These are phyloP conservation scores for Epirrhoe alternata DNA, from an alignment of 2,888 invertebrate species.

Conservation along the genomic window DNA sequence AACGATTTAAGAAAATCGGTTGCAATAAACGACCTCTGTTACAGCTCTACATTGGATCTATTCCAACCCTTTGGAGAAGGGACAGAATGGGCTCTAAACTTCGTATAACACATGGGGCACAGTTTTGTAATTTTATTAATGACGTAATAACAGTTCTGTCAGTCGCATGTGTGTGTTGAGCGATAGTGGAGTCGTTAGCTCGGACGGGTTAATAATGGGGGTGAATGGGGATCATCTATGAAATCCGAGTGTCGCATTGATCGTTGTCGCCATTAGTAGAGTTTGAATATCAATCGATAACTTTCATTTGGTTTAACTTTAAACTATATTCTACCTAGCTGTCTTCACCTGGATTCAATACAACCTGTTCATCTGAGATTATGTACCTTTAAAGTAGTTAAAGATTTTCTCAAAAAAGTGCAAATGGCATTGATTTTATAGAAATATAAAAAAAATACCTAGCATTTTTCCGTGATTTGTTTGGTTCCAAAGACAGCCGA, in stretches of 20 bases:
- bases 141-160: conserved; percentile 85
- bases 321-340: neutral
- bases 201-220: conserved; percentile 81
- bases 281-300: conserved; percentile 26
- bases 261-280: conserved; percentile 38
- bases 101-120: conserved; percentile 74
- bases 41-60: conserved; percentile 27
- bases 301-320: neutral
- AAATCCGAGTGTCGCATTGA: conserved; percentile 61
- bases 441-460: too few relatives aligned
- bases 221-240: conserved; percentile 75
- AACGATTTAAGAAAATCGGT: conserved; percentile 7
- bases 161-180: conserved; percentile 82
- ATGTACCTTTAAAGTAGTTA: too few relatives aligned
- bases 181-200: conserved; percentile 83
- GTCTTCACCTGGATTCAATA: too few relatives aligned
- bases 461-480: too few relatives aligned
- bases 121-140: conserved; percentile 86
- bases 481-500: too few relatives aligned
- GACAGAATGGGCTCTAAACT: conserved; percentile 71
- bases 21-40: conserved; percentile 13
- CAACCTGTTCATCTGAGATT: too few relatives aligned
- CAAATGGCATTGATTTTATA: too few relatives aligned
- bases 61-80: conserved; percentile 64
- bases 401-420: too few relatives aligned